Percentiles rank a stretch among this genome's conserved stretches.
These are phyloP conservation scores for Neuroterus valhalla DNA, from an alignment of 1,140 invertebrate genomes.

Conservation along the genomic window DNA sequence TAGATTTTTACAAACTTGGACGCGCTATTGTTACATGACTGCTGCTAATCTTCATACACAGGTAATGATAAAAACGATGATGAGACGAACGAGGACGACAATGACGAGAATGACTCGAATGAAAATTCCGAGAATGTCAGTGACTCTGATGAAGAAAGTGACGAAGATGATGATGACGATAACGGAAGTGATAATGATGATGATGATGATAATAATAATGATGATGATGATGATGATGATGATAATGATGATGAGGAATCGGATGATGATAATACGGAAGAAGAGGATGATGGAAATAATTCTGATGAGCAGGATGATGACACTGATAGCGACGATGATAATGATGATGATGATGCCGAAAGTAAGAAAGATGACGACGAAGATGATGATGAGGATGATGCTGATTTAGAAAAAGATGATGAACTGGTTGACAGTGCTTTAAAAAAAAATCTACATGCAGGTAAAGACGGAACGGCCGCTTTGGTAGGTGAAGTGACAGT, in stretches of 20 bases:
- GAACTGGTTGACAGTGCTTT: conserved; percentile 53
- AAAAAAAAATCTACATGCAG: conserved; percentile 67
- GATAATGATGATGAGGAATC: conserved; percentile 75
- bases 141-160: conserved; percentile 68
- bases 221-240: conserved; percentile 73
- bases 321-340: conserved; percentile 58
- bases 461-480: conserved; percentile 57
- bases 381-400: conserved; percentile 57
- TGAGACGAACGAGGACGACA: conserved; percentile 72
- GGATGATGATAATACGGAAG: conserved; percentile 68
- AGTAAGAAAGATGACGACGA: conserved; percentile 64
- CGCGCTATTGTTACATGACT: conserved; percentile 45
- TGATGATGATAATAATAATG: conserved; percentile 65
- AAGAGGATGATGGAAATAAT: conserved; percentile 54
- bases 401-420: conserved; percentile 49
- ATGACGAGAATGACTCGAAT: conserved; percentile 73
- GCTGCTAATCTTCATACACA: conserved; percentile 62
- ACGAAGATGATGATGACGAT: conserved; percentile 73
- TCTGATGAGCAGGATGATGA: conserved; percentile 53
- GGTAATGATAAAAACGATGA: conserved; percentile 76
- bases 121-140: conserved; percentile 73
- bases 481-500: conserved; percentile 51
- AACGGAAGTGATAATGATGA: conserved; percentile 68
- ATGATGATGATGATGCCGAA: conserved; percentile 65
- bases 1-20: conserved; percentile 5